phyloP scores from a whole-genome alignment of 2,888 invertebrate genomes.

The Leucoma salicis region DNA sequence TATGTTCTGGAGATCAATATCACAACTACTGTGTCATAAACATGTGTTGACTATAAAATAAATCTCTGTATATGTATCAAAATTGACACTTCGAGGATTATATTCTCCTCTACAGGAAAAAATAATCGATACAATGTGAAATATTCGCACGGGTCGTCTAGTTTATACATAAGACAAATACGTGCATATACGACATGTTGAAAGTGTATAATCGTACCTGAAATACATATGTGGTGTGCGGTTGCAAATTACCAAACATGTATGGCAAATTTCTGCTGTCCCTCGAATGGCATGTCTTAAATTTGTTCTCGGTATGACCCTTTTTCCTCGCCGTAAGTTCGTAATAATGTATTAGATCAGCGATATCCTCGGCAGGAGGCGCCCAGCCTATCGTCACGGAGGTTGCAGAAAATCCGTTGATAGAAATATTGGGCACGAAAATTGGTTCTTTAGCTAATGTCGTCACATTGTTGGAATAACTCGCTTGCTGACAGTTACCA shows the following conservation, averaged over 20 bases:
- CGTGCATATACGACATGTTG: too few species aligned
- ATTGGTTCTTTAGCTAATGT: slow-evolving; percentile 88
- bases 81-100: too few species aligned
- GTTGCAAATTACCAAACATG: slow-evolving; percentile 89
- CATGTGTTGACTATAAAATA: too few species aligned
- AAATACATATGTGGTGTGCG: slow-evolving; percentile 91
- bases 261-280: slow-evolving; percentile 86
- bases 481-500: slow-evolving; percentile 74
- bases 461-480: slow-evolving; percentile 46
- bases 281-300: slow-evolving; percentile 82
- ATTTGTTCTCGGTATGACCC: slow-evolving; percentile 55
- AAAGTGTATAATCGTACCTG: slow-evolving; percentile 71
- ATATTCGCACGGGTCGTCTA: too few species aligned
- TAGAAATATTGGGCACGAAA: slow-evolving; percentile 89
- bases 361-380: slow-evolving; percentile 84
- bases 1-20: too few species aligned
- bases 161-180: too few species aligned
- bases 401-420: slow-evolving; percentile 85
- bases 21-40: too few species aligned
- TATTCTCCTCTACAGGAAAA: too few species aligned
- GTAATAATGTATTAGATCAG: slow-evolving; percentile 89
- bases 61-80: too few species aligned
- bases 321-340: slow-evolving; percentile 84
- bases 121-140: neutral
- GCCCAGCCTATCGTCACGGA: slow-evolving; percentile 93